Evolutionary conservation across 1,140 invertebrate species (phyloP).

Genomic region (Rhagoletis pomonella): DNA sequence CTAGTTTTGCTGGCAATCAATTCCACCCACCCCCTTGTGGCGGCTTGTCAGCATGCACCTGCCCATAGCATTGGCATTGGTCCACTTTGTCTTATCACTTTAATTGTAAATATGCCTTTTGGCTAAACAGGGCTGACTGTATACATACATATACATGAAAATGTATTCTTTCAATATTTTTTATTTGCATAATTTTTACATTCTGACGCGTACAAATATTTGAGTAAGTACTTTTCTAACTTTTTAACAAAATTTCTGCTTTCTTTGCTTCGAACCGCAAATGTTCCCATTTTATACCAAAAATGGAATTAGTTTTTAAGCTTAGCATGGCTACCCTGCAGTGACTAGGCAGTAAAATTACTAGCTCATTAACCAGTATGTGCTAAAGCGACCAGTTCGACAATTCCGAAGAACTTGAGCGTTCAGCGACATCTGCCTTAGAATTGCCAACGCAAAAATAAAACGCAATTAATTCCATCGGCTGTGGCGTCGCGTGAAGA

Average conservation of each 20-base stretch:
- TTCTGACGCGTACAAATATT: conserved; percentile 45
- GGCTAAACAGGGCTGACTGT: background rate
- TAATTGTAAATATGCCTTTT: conserved; percentile 42
- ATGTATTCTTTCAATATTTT: background rate
- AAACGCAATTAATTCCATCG: too few relatives aligned
- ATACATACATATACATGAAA: background rate
- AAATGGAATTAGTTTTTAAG: too few relatives aligned
- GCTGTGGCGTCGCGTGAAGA: too few relatives aligned
- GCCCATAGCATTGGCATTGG: background rate
- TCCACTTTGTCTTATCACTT: conserved; percentile 4
- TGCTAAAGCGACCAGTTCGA: too few relatives aligned
- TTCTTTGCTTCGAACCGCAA: background rate
- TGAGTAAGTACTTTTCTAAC: background rate
- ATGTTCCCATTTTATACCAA: background rate
- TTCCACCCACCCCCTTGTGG: background rate
- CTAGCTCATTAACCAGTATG: too few relatives aligned
- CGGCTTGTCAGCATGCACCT: conserved; percentile 25
- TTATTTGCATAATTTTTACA: conserved; percentile 52
- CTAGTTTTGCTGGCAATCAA: conserved; percentile 17
- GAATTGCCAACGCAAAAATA: too few relatives aligned
- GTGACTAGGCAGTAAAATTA: too few relatives aligned
- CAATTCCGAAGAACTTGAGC: too few relatives aligned
- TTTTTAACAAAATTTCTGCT: background rate
- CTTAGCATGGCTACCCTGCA: too few relatives aligned
- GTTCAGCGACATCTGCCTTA: too few relatives aligned